Evolutionary conservation across 1,140 invertebrate genomes (phyloP).

Genomic region (Aphaenogaster floridana): DNA sequence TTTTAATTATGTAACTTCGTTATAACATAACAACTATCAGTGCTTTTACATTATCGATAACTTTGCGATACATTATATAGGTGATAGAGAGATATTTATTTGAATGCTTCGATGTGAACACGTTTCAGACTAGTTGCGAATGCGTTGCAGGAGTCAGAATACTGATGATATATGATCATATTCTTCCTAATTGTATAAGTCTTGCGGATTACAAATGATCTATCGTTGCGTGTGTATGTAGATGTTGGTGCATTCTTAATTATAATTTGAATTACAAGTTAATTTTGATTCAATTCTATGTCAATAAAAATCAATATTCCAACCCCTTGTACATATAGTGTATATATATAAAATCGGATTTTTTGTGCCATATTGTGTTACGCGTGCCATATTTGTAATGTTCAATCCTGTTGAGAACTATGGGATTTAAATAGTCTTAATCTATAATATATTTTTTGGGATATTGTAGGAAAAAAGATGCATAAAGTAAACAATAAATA

Average conservation of each 20-base stretch:
- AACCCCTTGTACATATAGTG: conserved; percentile 11
- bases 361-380: conserved; percentile 60
- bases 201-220: conserved; percentile 11
- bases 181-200: conserved; percentile 43
- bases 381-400: conserved; percentile 33
- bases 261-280: conserved; percentile 36
- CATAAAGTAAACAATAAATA: conserved; percentile 47
- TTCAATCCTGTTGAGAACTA: conserved; percentile 27
- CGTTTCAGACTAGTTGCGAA: conserved; percentile 76
- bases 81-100: conserved; percentile 70
- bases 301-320: conserved; percentile 56
- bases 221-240: neutral
- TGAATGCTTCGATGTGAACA: conserved; percentile 73
- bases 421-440: conserved; percentile 30
- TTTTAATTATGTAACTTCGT: conserved; percentile 71
- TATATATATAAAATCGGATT: conserved; percentile 57
- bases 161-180: conserved; percentile 53
- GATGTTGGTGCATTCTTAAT: conserved; percentile 15
- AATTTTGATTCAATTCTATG: conserved; percentile 32
- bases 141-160: conserved; percentile 70
- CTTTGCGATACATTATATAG: conserved; percentile 63
- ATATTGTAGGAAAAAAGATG: conserved; percentile 52
- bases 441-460: conserved; percentile 53
- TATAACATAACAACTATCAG: conserved; percentile 75
- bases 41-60: conserved; percentile 71